Percentiles rank a stretch among this genome's conserved stretches.
Conservation (phyloP, 1,140 invertebrate genomes). For the Eubasilissa regina region DNA sequence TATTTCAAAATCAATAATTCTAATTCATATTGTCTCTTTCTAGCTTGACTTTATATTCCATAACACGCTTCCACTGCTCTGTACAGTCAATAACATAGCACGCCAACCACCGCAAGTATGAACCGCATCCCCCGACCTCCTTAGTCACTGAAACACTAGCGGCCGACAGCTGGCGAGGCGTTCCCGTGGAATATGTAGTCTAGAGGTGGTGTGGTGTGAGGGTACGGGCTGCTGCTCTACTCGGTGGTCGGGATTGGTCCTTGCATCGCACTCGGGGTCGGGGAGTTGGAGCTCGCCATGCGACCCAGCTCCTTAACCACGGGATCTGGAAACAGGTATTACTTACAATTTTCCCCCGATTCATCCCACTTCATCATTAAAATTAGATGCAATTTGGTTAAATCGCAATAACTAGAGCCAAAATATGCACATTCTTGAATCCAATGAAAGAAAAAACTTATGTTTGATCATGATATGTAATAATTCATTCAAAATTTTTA, state of each 20-base stretch:
- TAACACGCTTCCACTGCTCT: constrained; percentile 31
- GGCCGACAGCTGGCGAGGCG: no score
- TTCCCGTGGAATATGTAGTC: no score
- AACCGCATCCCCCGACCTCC: no score
- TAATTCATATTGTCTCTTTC: constrained; percentile 60
- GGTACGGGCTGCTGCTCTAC: constrained; percentile 38
- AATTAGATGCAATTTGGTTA: no score
- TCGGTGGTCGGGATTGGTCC: constrained; percentile 71
- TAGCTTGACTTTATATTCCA: constrained; percentile 43
- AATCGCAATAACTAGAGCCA: no score
- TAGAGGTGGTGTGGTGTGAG: constrained; percentile 36
- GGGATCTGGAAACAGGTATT: constrained; percentile 78
- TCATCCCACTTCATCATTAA: no score
- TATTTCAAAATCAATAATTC: constrained; percentile 60
- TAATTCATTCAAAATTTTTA: no score
- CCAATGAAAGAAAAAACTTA: no score
- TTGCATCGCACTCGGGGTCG: constrained; percentile 71
- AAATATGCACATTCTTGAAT: no score
- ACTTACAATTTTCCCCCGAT: not conserved
- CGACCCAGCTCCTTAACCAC: constrained; percentile 91
- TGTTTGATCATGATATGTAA: no score
- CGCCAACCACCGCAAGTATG: not conserved
- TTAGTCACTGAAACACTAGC: no score
- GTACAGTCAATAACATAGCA: not conserved
- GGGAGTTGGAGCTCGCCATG: constrained; percentile 73